Conservation (phyloP, 35 echinoderm and acorn worm genomes). For the Antedon bifida region DNA sequence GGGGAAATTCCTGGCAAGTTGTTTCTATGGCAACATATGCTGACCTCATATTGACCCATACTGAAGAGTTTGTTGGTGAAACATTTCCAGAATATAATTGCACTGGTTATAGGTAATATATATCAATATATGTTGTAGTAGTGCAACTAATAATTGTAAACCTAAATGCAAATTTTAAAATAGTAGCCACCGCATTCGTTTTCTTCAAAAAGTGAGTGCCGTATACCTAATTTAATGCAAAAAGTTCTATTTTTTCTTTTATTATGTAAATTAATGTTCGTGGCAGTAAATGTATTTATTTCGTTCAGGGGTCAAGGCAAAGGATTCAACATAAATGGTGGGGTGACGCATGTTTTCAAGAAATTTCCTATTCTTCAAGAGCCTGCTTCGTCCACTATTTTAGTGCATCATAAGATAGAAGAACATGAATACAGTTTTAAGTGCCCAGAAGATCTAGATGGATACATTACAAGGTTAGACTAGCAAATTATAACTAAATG, state of each 20-base stretch:
- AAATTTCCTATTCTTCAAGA: constrained; percentile 5
- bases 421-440: not conserved
- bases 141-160: no score
- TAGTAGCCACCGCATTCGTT: no score
- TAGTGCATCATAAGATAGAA: not conserved
- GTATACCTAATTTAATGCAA: no score
- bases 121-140: not conserved
- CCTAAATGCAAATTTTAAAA: no score
- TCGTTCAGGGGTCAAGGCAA: constrained; percentile 70
- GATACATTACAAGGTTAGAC: not conserved
- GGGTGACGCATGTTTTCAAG: constrained; percentile 67
- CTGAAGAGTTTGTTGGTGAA: constrained; percentile 21
- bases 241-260: no score
- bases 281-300: constrained; percentile 1
- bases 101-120: constrained; percentile 75
- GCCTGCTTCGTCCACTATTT: not conserved
- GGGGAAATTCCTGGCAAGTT: constrained; percentile 75
- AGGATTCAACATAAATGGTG: constrained; percentile 36
- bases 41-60: constrained; percentile 50
- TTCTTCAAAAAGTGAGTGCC: no score
- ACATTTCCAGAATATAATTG: constrained; percentile 24
- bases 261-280: no score
- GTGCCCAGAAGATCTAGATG: not conserved
- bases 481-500: no score
- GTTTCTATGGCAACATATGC: constrained; percentile 92